Conservation (phyloP, 2,797 vertebrate species). For the Xenentodon cancila region DNA sequence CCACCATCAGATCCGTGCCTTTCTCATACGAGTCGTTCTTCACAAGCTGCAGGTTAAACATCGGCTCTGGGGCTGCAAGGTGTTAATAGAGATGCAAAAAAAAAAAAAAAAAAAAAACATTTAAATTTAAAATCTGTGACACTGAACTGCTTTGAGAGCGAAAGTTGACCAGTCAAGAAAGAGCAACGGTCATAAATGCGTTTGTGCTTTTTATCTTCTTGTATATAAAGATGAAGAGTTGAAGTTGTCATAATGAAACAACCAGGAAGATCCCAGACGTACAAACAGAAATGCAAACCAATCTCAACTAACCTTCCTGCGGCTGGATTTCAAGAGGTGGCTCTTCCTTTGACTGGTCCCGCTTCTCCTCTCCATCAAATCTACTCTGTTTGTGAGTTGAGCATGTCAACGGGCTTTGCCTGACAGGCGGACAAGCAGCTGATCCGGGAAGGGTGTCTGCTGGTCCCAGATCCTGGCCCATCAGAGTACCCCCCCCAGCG, state of each 20-base stretch:
- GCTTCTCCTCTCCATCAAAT: slow-evolving; percentile 80
- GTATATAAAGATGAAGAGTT: too few relatives aligned
- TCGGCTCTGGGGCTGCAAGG: slow-evolving; percentile 85
- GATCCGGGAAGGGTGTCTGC: slow-evolving; percentile 8
- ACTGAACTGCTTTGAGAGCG: too few relatives aligned
- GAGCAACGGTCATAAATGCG: too few relatives aligned
- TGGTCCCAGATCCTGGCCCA: background rate
- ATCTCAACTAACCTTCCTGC: slow-evolving; percentile 82
- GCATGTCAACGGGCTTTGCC: slow-evolving; percentile 1
- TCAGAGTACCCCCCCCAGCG: slow-evolving; percentile 30
- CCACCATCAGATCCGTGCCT: slow-evolving; percentile 96
- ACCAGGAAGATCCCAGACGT: too few relatives aligned
- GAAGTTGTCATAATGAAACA: too few relatives aligned
- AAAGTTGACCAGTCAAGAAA: too few relatives aligned
- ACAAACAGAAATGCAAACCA: too few relatives aligned
- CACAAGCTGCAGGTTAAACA: slow-evolving; percentile 90
- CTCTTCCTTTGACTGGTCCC: slow-evolving; percentile 86
- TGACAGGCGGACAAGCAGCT: slow-evolving; percentile 4
- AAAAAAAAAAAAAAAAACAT: too few relatives aligned
- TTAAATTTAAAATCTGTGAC: too few relatives aligned
- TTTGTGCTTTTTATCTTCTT: too few relatives aligned
- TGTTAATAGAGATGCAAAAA: background rate
- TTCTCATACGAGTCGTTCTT: slow-evolving; percentile 98
- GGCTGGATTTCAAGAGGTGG: slow-evolving; percentile 78
- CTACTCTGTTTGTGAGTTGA: slow-evolving; percentile 16